Base-by-base conservation (phyloP, 2,113 vertebrate species). In the Mugil cephalus region DNA sequence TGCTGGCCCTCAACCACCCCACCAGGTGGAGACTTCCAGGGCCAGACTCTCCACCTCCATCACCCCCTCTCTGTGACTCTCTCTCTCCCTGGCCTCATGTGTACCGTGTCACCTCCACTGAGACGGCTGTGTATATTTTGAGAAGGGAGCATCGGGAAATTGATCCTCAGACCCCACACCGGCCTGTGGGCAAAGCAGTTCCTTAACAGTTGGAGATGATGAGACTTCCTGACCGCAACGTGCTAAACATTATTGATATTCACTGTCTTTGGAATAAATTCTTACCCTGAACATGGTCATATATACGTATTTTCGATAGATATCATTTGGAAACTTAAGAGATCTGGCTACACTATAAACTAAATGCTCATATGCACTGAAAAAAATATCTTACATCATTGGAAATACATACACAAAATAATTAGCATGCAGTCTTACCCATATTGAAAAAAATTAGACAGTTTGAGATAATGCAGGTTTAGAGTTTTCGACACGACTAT, bases 91-190 rank as follows among this genome's bases (percentile, higher is more conserved):
- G 80, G 72, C 82, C 82, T 79, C 77, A 39, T 80, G 60, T 62
- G 53, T 64, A 63, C 69, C 38, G 34, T 64, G 69, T 74, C 11
- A 48, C 82, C 83, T 87, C 77, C 75, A 38, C 36, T 43, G 85
- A 80, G 87, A 84, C 78, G 42, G 14, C 74, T 58, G 73, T 89
- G 91, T 94, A 86, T 94, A 87, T 94, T 94, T 93, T 87, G 74
- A 91, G 81, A 90, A 69, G 76, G 79, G 86, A 92, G 81, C 89
- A 90, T 91, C 90, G 89, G 91, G 91, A 94, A 93, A 93, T 87
- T 88, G 88, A 92, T 91, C 90, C 83, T 60, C 79, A 87, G 88
- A 90, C 84, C 84, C 62, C 86, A 86, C 78, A 71, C 79, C 79
- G 87, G 75, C 90, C 86, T 90, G 78, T 76, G 85, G 90, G 82